Evolutionary conservation across 2,797 vertebrate species (phyloP).

Genomic region (Tadarida brasiliensis): DNA sequence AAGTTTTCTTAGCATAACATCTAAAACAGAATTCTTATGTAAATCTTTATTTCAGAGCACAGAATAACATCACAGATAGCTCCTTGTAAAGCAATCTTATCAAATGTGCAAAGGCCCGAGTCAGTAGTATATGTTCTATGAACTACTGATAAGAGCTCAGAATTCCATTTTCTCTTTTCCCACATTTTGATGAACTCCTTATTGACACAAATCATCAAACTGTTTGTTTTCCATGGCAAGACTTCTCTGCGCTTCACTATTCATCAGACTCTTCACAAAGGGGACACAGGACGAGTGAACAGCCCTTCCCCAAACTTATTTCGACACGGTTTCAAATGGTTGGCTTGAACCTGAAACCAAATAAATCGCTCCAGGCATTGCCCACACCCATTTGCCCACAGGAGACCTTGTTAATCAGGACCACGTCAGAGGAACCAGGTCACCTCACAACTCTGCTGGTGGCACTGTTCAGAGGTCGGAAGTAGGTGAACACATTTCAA

Average conservation of each 20-base stretch:
- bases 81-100: neutral
- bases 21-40: neutral
- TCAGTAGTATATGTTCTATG: neutral
- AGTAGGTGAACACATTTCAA: neutral
- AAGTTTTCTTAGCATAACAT: constrained; percentile 46
- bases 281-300: neutral
- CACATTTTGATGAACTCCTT: neutral
- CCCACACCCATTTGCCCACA: neutral
- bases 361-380: neutral
- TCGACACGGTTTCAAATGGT: neutral
- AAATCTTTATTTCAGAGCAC: neutral
- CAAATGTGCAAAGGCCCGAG: neutral
- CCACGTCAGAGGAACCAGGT: neutral
- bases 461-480: neutral
- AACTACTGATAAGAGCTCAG: neutral
- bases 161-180: neutral
- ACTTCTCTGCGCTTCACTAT: neutral
- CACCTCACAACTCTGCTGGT: neutral
- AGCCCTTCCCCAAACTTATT: neutral
- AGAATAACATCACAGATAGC: neutral
- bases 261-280: neutral
- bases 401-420: neutral
- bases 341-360: neutral
- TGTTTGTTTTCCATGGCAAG: neutral
- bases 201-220: constrained; percentile 24